These are phyloP conservation scores for Lampropteryx suffumata DNA, from an alignment of 2,888 invertebrate genomes.

Conservation along the genomic window DNA sequence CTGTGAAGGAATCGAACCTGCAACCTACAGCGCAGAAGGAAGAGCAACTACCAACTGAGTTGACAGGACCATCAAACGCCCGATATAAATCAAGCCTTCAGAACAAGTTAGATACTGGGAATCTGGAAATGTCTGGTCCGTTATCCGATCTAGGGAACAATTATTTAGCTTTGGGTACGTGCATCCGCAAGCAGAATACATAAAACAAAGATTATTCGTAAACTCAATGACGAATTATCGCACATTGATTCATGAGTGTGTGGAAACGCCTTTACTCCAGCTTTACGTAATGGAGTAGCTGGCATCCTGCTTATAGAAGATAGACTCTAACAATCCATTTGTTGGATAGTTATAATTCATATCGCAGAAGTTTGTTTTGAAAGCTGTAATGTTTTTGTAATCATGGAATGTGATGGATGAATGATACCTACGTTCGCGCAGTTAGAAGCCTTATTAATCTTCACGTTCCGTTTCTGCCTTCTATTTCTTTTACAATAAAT, in stretches of 20 bases:
- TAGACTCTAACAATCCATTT: slow-evolving; percentile 40
- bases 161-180: too few relatives aligned
- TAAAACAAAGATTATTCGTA: too few relatives aligned
- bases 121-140: too few relatives aligned
- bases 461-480: background rate
- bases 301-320: slow-evolving; percentile 46
- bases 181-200: too few relatives aligned
- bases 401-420: slow-evolving; percentile 13
- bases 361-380: slow-evolving; percentile 19
- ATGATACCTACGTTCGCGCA: slow-evolving; percentile 21
- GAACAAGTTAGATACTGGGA: too few relatives aligned
- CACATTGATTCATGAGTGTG: background rate
- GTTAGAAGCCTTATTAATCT: slow-evolving; percentile 16
- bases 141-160: too few relatives aligned
- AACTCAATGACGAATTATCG: too few relatives aligned
- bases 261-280: slow-evolving; percentile 40
- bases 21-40: too few relatives aligned
- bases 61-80: too few relatives aligned
- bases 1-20: too few relatives aligned
- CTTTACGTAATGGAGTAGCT: slow-evolving; percentile 65
- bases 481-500: background rate
- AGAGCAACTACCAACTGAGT: too few relatives aligned
- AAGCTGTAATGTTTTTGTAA: slow-evolving; percentile 21
- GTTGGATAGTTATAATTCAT: slow-evolving; percentile 31
- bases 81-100: too few relatives aligned